Evolutionary conservation across 2,888 invertebrate species (phyloP).

Genomic region (Agrochola lychnidis): DNA sequence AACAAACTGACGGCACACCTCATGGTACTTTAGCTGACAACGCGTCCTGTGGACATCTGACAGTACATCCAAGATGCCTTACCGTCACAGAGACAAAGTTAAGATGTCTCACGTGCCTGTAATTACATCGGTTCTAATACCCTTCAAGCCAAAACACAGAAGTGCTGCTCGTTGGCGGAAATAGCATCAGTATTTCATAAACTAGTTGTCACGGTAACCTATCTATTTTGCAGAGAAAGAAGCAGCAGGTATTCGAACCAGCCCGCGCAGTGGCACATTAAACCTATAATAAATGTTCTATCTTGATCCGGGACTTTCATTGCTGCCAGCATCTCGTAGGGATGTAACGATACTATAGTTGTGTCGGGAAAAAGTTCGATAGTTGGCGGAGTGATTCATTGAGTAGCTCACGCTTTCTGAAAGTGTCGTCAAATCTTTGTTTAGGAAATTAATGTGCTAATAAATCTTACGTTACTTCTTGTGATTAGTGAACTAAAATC

Average conservation of each 20-base stretch:
- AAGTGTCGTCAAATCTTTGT: slow-evolving; percentile 15
- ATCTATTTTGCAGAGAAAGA: slow-evolving; percentile 1
- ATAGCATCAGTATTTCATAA: not conserved
- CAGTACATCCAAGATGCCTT: not conserved
- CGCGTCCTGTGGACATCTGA: no score
- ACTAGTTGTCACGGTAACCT: not conserved
- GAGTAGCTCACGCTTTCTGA: not conserved
- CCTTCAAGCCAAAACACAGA: not conserved
- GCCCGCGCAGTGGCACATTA: slow-evolving; percentile 33
- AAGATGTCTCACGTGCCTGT: not conserved
- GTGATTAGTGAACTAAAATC: not conserved
- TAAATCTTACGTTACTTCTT: not conserved
- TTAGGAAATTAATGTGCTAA: not conserved
- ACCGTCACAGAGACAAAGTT: no score
- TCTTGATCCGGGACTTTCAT: slow-evolving; percentile 47
- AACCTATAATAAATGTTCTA: slow-evolving; percentile 52
- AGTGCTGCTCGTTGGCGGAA: not conserved
- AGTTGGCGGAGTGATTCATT: slow-evolving; percentile 9
- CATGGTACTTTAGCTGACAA: no score
- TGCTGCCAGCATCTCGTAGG: slow-evolving; percentile 22
- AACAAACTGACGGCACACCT: no score
- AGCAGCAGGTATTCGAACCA: slow-evolving; percentile 19
- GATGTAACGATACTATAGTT: slow-evolving; percentile 1
- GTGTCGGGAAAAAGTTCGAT: not conserved
- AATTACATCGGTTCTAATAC: no score